phyloP scores from a whole-genome alignment of 1,140 invertebrate species.

The Brachionus paranguensis region DNA sequence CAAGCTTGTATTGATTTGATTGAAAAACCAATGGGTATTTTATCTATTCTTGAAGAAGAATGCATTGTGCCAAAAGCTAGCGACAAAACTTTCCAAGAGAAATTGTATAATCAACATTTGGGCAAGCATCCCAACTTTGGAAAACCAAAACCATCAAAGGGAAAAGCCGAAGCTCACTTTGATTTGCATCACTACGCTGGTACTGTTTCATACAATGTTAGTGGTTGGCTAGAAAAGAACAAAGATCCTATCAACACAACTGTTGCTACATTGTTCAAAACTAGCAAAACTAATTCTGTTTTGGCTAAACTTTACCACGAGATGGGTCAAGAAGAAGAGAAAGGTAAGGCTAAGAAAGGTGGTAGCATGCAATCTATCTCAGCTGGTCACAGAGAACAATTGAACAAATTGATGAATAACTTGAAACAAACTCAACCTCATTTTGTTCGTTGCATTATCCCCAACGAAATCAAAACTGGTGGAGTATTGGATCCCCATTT shows the following conservation, averaged over 20 bases:
- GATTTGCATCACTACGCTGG: slow-evolving; percentile 98
- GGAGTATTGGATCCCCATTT: slow-evolving; percentile 96
- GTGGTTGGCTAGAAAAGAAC: slow-evolving; percentile 98
- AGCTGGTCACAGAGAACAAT: slow-evolving; percentile 81
- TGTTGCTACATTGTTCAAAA: slow-evolving; percentile 59
- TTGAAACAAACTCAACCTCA: slow-evolving; percentile 92
- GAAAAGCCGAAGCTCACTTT: slow-evolving; percentile 87
- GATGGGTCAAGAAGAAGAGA: slow-evolving; percentile 33
- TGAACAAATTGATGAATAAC: slow-evolving; percentile 93
- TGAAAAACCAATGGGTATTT: slow-evolving; percentile 99
- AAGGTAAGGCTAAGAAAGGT: slow-evolving; percentile 78
- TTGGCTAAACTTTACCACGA: neutral
- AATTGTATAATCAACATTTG: slow-evolving; percentile 95
- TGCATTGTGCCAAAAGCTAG: slow-evolving; percentile 99
- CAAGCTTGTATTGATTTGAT: slow-evolving; percentile 96
- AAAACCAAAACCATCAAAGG: slow-evolving; percentile 94
- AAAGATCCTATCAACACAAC: slow-evolving; percentile 99
- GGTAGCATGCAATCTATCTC: slow-evolving; percentile 91
- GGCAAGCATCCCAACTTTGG: slow-evolving; percentile 94
- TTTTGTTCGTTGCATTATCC: slow-evolving; percentile 99
- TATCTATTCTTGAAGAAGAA: slow-evolving; percentile 99
- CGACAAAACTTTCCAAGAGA: slow-evolving; percentile 92
- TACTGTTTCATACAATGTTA: slow-evolving; percentile 70
- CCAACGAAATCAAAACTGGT: slow-evolving; percentile 93
- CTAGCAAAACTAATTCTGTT: neutral